phyloP scores from a whole-genome alignment of 2,888 invertebrate species.

The Mesopsocus fuscifrons region DNA sequence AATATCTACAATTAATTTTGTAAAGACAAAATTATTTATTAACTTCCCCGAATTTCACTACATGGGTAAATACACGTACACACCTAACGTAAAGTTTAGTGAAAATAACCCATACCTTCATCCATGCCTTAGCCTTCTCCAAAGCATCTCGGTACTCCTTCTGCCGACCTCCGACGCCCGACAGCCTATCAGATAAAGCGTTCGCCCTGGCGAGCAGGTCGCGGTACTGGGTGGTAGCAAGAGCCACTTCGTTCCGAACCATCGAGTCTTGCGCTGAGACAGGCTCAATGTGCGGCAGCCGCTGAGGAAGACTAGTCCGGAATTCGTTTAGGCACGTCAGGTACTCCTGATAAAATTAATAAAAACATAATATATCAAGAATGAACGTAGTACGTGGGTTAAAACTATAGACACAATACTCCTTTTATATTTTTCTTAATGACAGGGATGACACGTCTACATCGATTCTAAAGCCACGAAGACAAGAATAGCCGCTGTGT shows the following conservation, averaged over 20 bases:
- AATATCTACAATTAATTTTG: too few relatives aligned
- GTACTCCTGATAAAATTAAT: slow-evolving; percentile 45
- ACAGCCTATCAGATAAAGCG: slow-evolving; percentile 58
- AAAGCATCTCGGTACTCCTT: slow-evolving; percentile 64
- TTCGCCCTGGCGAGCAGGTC: slow-evolving; percentile 70
- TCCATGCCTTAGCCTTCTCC: slow-evolving; percentile 62
- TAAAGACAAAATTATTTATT: too few relatives aligned
- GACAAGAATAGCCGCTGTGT: too few relatives aligned
- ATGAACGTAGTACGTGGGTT: too few relatives aligned
- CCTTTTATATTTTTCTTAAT: background rate
- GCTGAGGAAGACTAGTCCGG: slow-evolving; percentile 63
- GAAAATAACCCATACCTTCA: slow-evolving; percentile 34
- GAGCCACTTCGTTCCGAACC: slow-evolving; percentile 58
- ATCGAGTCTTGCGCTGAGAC: slow-evolving; percentile 47
- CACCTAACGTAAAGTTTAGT: too few relatives aligned
- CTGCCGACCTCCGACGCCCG: slow-evolving; percentile 57
- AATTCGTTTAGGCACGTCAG: slow-evolving; percentile 67
- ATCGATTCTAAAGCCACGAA: too few relatives aligned
- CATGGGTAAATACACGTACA: too few relatives aligned
- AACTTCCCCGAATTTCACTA: too few relatives aligned
- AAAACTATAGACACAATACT: too few relatives aligned
- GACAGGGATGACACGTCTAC: background rate
- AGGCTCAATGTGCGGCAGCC: slow-evolving; percentile 59
- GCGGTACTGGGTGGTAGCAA: slow-evolving; percentile 59
- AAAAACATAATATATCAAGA: too few relatives aligned